Evolutionary conservation across 2,888 invertebrate genomes (phyloP), one percentile per base, ranked within the genome.

Genomic region (Phalera bucephala): DNA sequence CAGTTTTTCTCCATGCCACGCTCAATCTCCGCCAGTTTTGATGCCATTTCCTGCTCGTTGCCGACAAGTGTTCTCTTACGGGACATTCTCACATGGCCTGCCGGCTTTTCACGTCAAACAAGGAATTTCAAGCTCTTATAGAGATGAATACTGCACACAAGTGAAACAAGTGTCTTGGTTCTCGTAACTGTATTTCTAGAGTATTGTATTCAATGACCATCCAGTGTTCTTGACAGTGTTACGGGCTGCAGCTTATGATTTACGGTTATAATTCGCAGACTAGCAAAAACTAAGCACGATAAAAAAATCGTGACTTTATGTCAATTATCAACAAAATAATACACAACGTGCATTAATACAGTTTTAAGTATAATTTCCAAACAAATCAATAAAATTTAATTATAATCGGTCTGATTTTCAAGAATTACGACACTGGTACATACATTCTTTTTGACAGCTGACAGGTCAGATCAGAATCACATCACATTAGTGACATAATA

Each of bases 61-160:
- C 52, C 61, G 41, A 64, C 51, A 32, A 83, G 72, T 44, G 73
- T 65, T 40, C 88, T 70, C 67, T 89, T 89, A 20, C 87, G 86
- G 49, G 88, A 87, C 87, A 88, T 89, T 75, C 71, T 86, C 58
- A 77, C 84, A 85, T 85, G 36, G 50, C 50, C 59, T 45, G 46
- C 47, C 56, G 51, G 53, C 54, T 27, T 17, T 17, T 17, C 19
- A 20, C 10, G 2, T 10, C 2, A n/a, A 7, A 1, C 17, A 15
- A 22, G 30, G 32, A 40, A 35, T n/a, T n/a, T 33, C 11, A 15
- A 33, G 36, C 31, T 17, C 5, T 17, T 17, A 5, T 17, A 3
- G 17, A 17, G n/a, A 17, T 17, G 5, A 17, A 5, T 17, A 17
- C 9, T 5, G 31, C 31, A 45, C 19, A 21, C 41, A 29, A 35